A percentile compares a stretch with the other conserved stretches of the same genome.
phyloP scores from a whole-genome alignment of 2,797 vertebrate genomes.

The Rhynchonycteris naso region DNA sequence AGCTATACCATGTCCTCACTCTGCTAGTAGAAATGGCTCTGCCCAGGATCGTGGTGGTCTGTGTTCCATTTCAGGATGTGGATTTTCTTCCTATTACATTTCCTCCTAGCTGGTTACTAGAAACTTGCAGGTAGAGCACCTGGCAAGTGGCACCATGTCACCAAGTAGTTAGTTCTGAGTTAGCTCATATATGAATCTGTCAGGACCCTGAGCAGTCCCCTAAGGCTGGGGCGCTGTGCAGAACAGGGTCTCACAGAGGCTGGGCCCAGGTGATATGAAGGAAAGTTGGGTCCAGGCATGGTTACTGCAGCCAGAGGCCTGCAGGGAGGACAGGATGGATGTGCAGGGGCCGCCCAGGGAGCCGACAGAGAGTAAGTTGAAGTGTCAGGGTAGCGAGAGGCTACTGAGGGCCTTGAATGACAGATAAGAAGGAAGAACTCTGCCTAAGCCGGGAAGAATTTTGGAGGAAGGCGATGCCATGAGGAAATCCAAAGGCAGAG shows the following conservation, averaged over 20 bases:
- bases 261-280: neutral
- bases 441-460: neutral
- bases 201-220: neutral
- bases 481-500: neutral
- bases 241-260: neutral
- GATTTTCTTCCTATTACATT: neutral
- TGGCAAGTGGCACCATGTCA: rapidly evolving
- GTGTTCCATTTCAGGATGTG: rapidly evolving
- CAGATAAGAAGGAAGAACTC: neutral
- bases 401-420: neutral
- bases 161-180: neutral
- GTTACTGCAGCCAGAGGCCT: neutral
- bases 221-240: rapidly evolving
- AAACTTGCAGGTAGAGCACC: neutral
- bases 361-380: neutral
- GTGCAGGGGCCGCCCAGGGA: neutral
- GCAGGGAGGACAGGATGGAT: rapidly evolving
- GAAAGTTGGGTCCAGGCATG: neutral
- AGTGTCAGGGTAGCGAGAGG: rapidly evolving
- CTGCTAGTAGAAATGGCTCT: neutral
- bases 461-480: no score
- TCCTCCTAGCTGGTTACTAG: neutral
- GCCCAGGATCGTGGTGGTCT: no score
- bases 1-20: rapidly evolving
- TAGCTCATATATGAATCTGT: rapidly evolving